Evolutionary conservation across 2,797 vertebrate species (phyloP).

Genomic region (Rhynchotus rufescens): DNA sequence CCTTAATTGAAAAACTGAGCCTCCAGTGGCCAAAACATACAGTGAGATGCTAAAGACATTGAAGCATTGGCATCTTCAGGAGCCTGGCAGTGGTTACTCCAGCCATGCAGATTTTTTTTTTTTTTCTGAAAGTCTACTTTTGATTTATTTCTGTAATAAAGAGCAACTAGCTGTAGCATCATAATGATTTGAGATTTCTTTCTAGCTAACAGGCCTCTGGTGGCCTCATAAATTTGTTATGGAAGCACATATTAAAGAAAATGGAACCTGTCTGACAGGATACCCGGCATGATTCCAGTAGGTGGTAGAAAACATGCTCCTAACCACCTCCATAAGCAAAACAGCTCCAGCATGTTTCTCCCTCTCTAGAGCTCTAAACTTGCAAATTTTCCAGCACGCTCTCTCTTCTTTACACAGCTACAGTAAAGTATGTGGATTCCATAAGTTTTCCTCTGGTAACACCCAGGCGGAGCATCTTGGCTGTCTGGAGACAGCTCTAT

Average conservation of each 20-base stretch:
- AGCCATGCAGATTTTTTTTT: background rate
- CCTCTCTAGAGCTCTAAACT: background rate
- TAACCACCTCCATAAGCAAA: background rate
- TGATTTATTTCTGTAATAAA: constrained; percentile 72
- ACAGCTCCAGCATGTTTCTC: background rate
- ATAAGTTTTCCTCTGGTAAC: background rate
- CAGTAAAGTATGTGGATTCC: background rate
- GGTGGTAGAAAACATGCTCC: background rate
- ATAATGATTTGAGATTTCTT: constrained; percentile 58
- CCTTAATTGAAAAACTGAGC: constrained; percentile 74
- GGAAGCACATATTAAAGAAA: constrained; percentile 54
- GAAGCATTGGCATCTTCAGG: constrained; percentile 51
- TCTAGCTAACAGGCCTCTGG: constrained; percentile 48
- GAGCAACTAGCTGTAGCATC: constrained; percentile 49
- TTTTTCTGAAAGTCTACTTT: constrained; percentile 41
- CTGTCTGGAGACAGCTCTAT: background rate
- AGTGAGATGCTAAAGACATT: constrained; percentile 56
- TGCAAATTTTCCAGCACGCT: background rate
- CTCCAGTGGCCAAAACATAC: constrained; percentile 70
- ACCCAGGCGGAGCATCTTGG: background rate
- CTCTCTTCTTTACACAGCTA: background rate
- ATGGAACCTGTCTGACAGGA: constrained; percentile 41
- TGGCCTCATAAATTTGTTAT: constrained; percentile 57
- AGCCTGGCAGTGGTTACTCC: background rate
- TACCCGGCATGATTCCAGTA: background rate